Base-by-base conservation (phyloP, 2,888 invertebrate genomes). In the Aphodius granarius region DNA sequence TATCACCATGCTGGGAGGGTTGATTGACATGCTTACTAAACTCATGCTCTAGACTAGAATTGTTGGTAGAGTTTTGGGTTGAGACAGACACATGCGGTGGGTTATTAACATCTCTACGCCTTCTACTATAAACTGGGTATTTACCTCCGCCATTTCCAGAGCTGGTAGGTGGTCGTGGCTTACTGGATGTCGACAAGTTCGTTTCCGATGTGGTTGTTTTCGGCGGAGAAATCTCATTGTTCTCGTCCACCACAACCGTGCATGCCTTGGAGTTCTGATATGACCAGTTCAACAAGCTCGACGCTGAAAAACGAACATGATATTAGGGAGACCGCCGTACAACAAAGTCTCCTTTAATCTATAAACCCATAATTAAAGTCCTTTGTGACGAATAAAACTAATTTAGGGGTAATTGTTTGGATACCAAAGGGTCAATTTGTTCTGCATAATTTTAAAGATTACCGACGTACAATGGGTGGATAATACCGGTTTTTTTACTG, bases 221-320 rank as follows among this genome's bases (percentile, higher is more conserved):
- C 77, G 94, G 91, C 84, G 91, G 89, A 78, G 90, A 89, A 81
- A 92, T 89, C 87, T 93, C 93, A 78, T 92, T 88, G 83, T 92
- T 93, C 86, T 94, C 95, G 82, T 93, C 94, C 82, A 95, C 95
- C 85, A 95, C 89, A 82, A 95, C 95, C 85, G 94, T 92, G 90
- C 95, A 95, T 77, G 94, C 92, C 86, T 94, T 94, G 81, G 94
- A 91, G 83, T 92, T 93, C 88, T 94, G 93, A 89, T 94, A 94
- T 87, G 95, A 94, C 94, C 94, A 95, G 88, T 94, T 94, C 83
- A 95, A 91, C 83, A 94, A 91, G 88, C 94, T 94, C 83, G 94
- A 94, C 80, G 93, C 95, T 95, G 90, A 15, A 88, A 87, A 68
- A 43, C 43, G 3, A 43, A 43, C 1, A 43, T 43, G 13, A 43